Evolutionary conservation across 2,888 invertebrate species (phyloP), one percentile per base, ranked within the genome.

Genomic region (Liodrosophila aerea): DNA sequence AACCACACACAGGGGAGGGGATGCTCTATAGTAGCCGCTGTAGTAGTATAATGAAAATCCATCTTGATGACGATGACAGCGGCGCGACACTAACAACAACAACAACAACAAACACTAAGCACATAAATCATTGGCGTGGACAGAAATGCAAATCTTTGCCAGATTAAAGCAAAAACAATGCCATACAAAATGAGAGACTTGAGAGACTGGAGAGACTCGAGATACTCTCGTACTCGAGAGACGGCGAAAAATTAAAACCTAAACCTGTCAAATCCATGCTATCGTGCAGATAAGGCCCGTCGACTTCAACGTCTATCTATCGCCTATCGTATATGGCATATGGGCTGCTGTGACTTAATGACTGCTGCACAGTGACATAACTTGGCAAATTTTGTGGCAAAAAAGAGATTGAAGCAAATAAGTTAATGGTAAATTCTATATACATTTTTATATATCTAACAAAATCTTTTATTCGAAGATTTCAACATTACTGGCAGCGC

Each of bases 71-170:
- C 66, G 37, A 43, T 56, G 74, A 75, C 52, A 64, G 58, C 66
- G 44, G 30, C 65, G 71, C 36, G 65, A 45, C 66, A 33, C 37
- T 53, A 71, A 71, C 54, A 67, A 54, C 59, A 43, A 30, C 57
- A 58, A 46, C 40, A 64, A 36, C 56, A 62, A 70, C 30, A 60
- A 31, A 37, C 47, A 65, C 65, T 59, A 29, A 37, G 46, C 61
- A 57, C 57, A 73, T 72, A 83, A 80, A 76, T 76, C 76, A 77
- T 83, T 84, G 61, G 69, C 78, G 68, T 57, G 72, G 77, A 82
- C 85, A 72, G 69, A 77, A 85, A 78, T 82, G 82, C 82, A 78
- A 78, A 85, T 78, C 85, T 78, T 64, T 65, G 72, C 78, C 66
- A 69, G 82, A 77, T 84, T 84, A 84, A 76, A 64, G 61, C 63